Conservation (phyloP, 2,888 invertebrate genomes). For the Euplexia lucipara region DNA sequence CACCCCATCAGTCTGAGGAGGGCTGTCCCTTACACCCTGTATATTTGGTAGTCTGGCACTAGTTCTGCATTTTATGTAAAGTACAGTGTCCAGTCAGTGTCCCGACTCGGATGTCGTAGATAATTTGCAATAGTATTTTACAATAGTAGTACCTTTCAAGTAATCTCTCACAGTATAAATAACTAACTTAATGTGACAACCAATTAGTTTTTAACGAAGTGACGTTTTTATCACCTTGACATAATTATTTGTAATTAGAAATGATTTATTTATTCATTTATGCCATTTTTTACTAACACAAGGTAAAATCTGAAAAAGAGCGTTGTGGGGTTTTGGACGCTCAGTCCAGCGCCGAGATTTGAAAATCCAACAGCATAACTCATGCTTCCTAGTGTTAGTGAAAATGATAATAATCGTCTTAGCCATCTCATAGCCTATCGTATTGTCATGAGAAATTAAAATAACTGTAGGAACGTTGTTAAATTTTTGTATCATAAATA, state of each 20-base stretch:
- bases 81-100: constrained; percentile 19
- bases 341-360: too few species aligned
- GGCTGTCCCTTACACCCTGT: too few species aligned
- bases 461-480: constrained; percentile 2
- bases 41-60: constrained; percentile 2
- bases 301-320: too few species aligned
- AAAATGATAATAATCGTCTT: constrained; percentile 14
- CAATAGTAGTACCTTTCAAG: constrained; percentile 15
- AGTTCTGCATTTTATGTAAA: constrained; percentile 28
- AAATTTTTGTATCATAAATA: neutral
- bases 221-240: constrained; percentile 42
- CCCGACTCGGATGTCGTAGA: constrained; percentile 29
- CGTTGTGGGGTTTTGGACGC: too few species aligned
- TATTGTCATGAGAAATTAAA: constrained; percentile 3
- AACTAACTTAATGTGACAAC: constrained; percentile 43
- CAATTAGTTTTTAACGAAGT: constrained; percentile 44
- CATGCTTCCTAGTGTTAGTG: too few species aligned
- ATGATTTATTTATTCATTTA: constrained; percentile 29
- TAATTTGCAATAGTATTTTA: constrained; percentile 41
- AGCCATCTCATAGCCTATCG: constrained; percentile 3
- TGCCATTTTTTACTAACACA: too few species aligned
- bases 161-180: constrained; percentile 24
- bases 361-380: too few species aligned
- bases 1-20: too few species aligned
- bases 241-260: constrained; percentile 26